Base-by-base conservation (phyloP, 2,888 invertebrate genomes). In the Lobophora halterata region DNA sequence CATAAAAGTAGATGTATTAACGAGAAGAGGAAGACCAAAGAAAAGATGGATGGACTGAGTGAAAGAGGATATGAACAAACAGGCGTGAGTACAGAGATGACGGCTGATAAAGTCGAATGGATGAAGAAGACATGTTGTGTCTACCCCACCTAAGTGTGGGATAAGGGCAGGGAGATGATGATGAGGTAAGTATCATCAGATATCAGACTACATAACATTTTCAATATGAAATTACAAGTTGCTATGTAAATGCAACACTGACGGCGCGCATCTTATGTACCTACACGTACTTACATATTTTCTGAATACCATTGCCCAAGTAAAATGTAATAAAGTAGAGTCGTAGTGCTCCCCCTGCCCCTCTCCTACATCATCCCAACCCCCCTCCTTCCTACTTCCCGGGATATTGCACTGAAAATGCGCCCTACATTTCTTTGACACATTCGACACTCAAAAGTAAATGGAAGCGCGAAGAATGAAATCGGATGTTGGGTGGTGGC, bases 371-470 rank as follows among this genome's bases (percentile, higher is more conserved):
- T 16, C 24, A 9, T 30, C 19, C 6, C 20, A 7, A 6, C 13
- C 4, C 29, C 4, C 25, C 38, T 5, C 32, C 31, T 24, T n/a
- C 20, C 12, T 20, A 31, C 28, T 32, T 16, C 18, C 18, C 23
- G 31, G 44, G 49, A 52, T 48, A 51, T 56, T 54, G 56, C 56
- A 56, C 52, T 45, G 50, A 46, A 49, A 54, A 52, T 54, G 47
- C 49, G 54, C 34, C 49, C 52, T 44, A 52, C 46, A 54, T 56
- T 52, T 48, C 50, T 50, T 52, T 51, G 50, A 49, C 56, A 52
- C 49, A 46, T 52, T 51, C 46, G 52, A 55, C 47, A 42, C 45
- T 47, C 52, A 49, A 54, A 43, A 54, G 46, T 43, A 51, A 46
- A 47, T 50, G 50, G 40, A 40, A 46, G 40, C 32, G 30, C 8